phyloP scores from a whole-genome alignment of 2,113 vertebrate genomes.

The Tenrec ecaudatus region DNA sequence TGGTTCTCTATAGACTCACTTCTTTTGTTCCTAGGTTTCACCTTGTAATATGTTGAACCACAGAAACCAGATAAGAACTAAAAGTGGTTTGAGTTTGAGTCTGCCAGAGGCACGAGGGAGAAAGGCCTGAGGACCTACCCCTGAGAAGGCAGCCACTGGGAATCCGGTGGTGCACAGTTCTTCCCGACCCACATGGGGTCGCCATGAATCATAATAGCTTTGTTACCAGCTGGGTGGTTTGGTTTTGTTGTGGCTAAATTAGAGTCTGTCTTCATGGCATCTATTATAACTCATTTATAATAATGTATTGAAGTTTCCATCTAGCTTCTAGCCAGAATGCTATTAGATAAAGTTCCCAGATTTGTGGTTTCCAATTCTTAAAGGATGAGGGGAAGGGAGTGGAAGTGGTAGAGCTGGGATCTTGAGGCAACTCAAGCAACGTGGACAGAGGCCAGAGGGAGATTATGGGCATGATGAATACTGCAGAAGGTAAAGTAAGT shows the following conservation, averaged over 20 bases:
- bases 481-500: background rate
- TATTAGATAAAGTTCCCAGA: background rate
- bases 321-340: background rate
- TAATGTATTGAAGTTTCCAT: conserved; percentile 20
- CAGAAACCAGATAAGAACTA: conserved; percentile 34
- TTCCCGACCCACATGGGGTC: no score
- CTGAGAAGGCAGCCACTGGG: no score
- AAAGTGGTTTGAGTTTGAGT: background rate
- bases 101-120: no score
- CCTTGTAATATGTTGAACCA: conserved; percentile 17
- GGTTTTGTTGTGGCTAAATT: background rate
- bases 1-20: background rate
- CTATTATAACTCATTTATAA: background rate
- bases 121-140: no score
- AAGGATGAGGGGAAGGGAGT: background rate
- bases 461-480: background rate
- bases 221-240: no score
- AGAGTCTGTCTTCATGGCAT: background rate
- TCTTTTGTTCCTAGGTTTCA: background rate
- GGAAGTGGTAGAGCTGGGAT: background rate
- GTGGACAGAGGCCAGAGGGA: background rate
- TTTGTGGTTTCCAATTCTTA: background rate
- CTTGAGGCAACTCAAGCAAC: background rate
- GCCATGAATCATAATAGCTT: no score
- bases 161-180: no score